phyloP scores from a whole-genome alignment of 2,888 invertebrate species.

The Quadriops clusia region DNA sequence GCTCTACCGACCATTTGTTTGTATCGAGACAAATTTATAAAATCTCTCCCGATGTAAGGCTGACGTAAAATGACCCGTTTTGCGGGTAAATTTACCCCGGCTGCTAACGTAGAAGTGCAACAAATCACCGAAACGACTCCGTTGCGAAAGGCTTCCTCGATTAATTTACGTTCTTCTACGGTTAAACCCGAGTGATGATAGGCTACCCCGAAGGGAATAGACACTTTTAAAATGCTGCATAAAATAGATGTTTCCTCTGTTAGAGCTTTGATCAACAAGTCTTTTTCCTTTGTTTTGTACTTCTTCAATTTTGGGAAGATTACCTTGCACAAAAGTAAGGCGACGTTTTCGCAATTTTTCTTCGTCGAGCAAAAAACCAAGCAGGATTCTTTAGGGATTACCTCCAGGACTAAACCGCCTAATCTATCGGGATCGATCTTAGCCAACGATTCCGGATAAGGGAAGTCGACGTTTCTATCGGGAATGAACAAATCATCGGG shows the following conservation, averaged over 20 bases:
- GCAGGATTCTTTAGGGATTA: conserved; percentile 67
- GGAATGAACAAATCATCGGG: conserved; percentile 43
- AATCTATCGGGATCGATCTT: conserved; percentile 69
- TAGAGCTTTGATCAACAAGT: conserved; percentile 48
- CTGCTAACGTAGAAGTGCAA: conserved; percentile 95
- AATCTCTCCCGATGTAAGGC: conserved; percentile 66
- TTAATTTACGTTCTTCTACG: conserved; percentile 67
- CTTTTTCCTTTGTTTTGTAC: conserved; percentile 47
- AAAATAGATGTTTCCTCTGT: conserved; percentile 50
- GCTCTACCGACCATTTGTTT: conserved; percentile 95
- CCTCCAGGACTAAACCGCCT: conserved; percentile 68
- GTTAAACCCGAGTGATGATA: conserved; percentile 90
- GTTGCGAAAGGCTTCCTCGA: conserved; percentile 76
- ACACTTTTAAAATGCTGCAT: conserved; percentile 53
- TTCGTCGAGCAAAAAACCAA: conserved; percentile 90
- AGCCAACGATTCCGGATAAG: conserved; percentile 45
- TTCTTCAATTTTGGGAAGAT: conserved; percentile 38
- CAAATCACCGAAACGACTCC: conserved; percentile 80
- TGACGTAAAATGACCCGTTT: conserved; percentile 77
- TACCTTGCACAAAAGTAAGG: conserved; percentile 58
- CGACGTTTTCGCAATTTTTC: conserved; percentile 86
- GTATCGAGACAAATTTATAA: conserved; percentile 68
- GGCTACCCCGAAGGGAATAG: conserved; percentile 72
- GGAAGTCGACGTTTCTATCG: conserved; percentile 40
- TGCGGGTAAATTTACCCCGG: conserved; percentile 94